Evolutionary conservation across 64 coral and sea anemone genomes (phyloP).

Genomic region (Cladopsammia gracilis): DNA sequence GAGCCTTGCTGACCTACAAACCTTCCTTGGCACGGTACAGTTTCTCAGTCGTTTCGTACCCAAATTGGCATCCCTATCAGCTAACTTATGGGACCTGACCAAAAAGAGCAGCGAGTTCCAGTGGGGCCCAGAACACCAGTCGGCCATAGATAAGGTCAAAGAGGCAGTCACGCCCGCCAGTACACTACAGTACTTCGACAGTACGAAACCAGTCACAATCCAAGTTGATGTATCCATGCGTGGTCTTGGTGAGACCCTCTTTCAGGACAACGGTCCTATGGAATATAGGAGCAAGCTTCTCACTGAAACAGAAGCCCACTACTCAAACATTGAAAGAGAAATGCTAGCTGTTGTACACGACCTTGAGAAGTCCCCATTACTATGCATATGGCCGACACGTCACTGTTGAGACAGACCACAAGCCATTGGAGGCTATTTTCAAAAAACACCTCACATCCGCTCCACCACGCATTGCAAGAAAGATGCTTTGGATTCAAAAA

Average conservation of each 20-base stretch:
- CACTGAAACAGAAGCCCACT: conserved; percentile 54
- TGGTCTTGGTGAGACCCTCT: conserved; percentile 55
- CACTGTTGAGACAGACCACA: conserved; percentile 41
- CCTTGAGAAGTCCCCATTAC: conserved; percentile 69
- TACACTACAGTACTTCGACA: conserved; percentile 69
- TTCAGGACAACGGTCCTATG: conserved; percentile 51
- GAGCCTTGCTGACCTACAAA: conserved; percentile 64
- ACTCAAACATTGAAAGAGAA: conserved; percentile 71
- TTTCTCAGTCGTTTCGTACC: conserved; percentile 64
- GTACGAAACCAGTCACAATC: conserved; percentile 64
- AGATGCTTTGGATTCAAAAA: conserved; percentile 60
- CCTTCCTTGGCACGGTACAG: conserved; percentile 75
- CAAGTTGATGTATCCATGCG: conserved; percentile 62
- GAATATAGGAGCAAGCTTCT: conserved; percentile 71
- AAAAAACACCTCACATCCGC: conserved; percentile 60
- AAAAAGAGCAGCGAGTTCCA: conserved; percentile 65
- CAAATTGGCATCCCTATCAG: conserved; percentile 64
- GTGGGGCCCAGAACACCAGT: conserved; percentile 59
- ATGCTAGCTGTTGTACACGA: conserved; percentile 50
- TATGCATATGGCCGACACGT: conserved; percentile 49
- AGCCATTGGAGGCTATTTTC: conserved; percentile 65
- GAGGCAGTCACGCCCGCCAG: conserved; percentile 32
- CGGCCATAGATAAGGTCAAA: conserved; percentile 68
- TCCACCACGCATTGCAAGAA: conserved; percentile 60
- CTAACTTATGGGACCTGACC: conserved; percentile 57